Percentiles rank a stretch among this genome's conserved stretches.
phyloP scores from a whole-genome alignment of 2,888 invertebrate species.

The Dasysyrphus tricinctus region DNA sequence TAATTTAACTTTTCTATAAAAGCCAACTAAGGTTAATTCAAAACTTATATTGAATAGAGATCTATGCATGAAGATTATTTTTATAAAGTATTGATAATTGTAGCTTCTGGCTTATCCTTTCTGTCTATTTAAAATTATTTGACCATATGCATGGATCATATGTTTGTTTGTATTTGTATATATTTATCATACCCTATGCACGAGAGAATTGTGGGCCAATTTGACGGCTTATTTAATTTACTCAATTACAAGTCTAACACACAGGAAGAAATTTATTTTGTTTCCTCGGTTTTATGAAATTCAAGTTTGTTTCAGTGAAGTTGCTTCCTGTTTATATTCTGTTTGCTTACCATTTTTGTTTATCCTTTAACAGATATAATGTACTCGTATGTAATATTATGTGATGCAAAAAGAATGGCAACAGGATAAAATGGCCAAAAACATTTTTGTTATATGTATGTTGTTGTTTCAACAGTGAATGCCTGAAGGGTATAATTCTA shows the following conservation, averaged over 20 bases:
- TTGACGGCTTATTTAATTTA: constrained; percentile 19
- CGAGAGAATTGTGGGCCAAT: background rate
- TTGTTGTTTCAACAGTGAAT: background rate
- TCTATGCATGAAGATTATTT: too few relatives aligned
- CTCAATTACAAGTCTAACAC: constrained; percentile 36
- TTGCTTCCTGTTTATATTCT: background rate
- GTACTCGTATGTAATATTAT: background rate
- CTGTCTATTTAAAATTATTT: too few relatives aligned
- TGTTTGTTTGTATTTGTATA: too few relatives aligned
- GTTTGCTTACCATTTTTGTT: constrained; percentile 4
- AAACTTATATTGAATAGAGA: too few relatives aligned
- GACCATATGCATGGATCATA: too few relatives aligned
- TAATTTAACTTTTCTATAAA: too few relatives aligned
- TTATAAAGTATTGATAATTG: too few relatives aligned
- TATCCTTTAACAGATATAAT: constrained; percentile 7
- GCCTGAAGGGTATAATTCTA: constrained; percentile 32
- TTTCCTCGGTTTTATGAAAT: constrained; percentile 23
- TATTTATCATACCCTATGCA: too few relatives aligned
- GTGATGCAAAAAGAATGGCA: constrained; percentile 7
- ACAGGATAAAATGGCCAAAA: background rate
- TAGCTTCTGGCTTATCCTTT: too few relatives aligned
- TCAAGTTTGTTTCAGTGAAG: constrained; percentile 8
- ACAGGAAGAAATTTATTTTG: constrained; percentile 35
- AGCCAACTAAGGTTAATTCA: too few relatives aligned
- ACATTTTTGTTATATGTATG: background rate